A percentile compares a stretch with the other conserved stretches of the same genome.
phyloP scores from a whole-genome alignment of 2,797 vertebrate species.

The Masticophis lateralis region DNA sequence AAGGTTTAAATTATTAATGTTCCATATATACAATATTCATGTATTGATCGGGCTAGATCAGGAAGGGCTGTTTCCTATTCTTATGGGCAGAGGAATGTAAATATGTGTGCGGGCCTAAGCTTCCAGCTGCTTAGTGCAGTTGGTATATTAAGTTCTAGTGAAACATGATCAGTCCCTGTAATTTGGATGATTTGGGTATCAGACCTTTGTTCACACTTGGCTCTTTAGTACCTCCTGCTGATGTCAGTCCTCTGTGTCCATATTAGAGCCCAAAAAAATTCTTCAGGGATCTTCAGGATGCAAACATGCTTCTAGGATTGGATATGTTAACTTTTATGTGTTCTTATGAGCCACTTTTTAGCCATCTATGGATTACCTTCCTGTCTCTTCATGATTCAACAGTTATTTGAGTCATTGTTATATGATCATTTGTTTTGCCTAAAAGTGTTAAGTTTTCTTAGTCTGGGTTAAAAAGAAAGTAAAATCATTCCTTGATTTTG shows the following conservation, averaged over 20 bases:
- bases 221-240: not conserved
- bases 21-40: not conserved
- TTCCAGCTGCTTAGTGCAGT: not conserved
- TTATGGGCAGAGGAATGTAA: not conserved
- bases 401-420: not conserved
- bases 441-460: slow-evolving; percentile 17
- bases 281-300: not conserved
- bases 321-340: not conserved
- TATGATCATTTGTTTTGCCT: not conserved
- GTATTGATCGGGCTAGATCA: not conserved
- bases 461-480: slow-evolving; percentile 26
- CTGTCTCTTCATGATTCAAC: not conserved
- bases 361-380: not conserved
- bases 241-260: not conserved
- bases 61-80: not conserved
- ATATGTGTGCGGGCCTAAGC: not conserved
- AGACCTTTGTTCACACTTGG: not conserved
- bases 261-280: not conserved
- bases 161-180: not conserved
- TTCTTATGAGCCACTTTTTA: not conserved
- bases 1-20: not conserved
- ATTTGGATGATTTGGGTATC: not conserved
- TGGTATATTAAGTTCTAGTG: not conserved
- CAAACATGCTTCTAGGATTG: not conserved
- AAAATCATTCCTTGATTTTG: slow-evolving; percentile 20